phyloP scores from a whole-genome alignment of 2,797 vertebrate genomes.

The Lates japonicus region DNA sequence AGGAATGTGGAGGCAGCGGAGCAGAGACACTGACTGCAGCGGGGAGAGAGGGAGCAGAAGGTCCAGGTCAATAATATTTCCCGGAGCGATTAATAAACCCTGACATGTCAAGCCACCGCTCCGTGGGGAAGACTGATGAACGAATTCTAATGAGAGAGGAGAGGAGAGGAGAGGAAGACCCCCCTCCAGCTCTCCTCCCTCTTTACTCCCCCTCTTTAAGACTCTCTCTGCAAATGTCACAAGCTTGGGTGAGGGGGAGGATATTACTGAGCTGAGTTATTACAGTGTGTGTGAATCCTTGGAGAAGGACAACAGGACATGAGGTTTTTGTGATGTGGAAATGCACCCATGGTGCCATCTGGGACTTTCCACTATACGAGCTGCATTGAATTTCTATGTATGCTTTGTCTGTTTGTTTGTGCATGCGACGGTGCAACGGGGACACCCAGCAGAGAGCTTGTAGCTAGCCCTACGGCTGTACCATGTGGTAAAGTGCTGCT shows the following conservation, averaged over 20 bases:
- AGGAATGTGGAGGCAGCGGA: constrained; percentile 76
- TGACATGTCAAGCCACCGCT: constrained; percentile 65
- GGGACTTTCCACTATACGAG: constrained; percentile 52
- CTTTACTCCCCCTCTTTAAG: constrained; percentile 39
- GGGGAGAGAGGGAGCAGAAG: constrained; percentile 69
- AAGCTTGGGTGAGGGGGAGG: constrained; percentile 50
- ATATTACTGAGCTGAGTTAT: constrained; percentile 43
- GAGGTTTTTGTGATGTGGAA: constrained; percentile 55
- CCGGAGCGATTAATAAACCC: constrained; percentile 83
- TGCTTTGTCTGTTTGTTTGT: constrained; percentile 45
- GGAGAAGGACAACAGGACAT: constrained; percentile 28
- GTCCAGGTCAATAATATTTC: constrained; percentile 83
- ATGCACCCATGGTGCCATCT: constrained; percentile 29
- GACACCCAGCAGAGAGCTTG: constrained; percentile 37
- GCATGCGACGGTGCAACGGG: constrained; percentile 24
- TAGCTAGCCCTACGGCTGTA: constrained; percentile 41
- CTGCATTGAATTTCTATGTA: constrained; percentile 39
- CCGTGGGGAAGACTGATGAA: constrained; percentile 74
- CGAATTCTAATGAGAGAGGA: constrained; percentile 81
- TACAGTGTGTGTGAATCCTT: constrained; percentile 45
- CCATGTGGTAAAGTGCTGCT: constrained; percentile 34
- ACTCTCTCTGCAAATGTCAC: constrained; percentile 73
- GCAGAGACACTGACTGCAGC: constrained; percentile 69
- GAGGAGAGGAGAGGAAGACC: constrained; percentile 31
- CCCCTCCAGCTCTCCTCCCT: constrained; percentile 23